Evolutionary conservation across 2,113 vertebrate genomes (phyloP).

Genomic region (Mohoua ochrocephala): DNA sequence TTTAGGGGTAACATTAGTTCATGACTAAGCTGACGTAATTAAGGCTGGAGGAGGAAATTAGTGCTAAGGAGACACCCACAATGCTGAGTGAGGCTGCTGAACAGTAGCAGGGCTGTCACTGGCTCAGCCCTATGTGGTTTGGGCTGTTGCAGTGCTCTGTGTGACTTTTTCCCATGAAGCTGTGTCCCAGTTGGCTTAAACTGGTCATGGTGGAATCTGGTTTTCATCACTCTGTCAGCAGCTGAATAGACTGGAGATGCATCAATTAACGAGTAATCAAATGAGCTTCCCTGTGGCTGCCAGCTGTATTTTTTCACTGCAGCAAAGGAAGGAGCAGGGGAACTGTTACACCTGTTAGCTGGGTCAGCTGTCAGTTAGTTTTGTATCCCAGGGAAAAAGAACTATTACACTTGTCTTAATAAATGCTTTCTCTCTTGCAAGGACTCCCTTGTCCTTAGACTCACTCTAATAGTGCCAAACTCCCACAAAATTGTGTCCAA

Average conservation of each 20-base stretch:
- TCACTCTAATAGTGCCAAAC: not conserved
- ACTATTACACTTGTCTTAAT: not conserved
- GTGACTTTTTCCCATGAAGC: not conserved
- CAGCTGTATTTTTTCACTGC: not conserved
- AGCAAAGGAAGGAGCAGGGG: not conserved
- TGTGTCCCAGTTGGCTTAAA: not conserved
- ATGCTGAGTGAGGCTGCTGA: not conserved
- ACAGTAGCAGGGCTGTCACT: not conserved
- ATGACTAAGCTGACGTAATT: not conserved
- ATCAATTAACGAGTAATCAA: not conserved
- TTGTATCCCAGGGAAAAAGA: not conserved
- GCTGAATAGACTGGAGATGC: not conserved
- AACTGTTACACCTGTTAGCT: not conserved
- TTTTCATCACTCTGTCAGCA: not conserved
- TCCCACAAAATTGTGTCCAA: not conserved
- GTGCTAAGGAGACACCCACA: not conserved
- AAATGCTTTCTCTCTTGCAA: slow-evolving; percentile 20
- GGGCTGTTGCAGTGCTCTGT: not conserved
- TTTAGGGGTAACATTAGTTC: not conserved
- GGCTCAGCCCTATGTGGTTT: not conserved
- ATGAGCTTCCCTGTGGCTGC: not conserved
- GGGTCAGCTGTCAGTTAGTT: not conserved
- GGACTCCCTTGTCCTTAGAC: not conserved
- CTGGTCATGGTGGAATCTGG: not conserved
- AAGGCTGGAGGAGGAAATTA: not conserved